These are phyloP conservation scores for Lasioglossum calceatum DNA, from an alignment of 2,888 invertebrate species.

Conservation along the genomic window DNA sequence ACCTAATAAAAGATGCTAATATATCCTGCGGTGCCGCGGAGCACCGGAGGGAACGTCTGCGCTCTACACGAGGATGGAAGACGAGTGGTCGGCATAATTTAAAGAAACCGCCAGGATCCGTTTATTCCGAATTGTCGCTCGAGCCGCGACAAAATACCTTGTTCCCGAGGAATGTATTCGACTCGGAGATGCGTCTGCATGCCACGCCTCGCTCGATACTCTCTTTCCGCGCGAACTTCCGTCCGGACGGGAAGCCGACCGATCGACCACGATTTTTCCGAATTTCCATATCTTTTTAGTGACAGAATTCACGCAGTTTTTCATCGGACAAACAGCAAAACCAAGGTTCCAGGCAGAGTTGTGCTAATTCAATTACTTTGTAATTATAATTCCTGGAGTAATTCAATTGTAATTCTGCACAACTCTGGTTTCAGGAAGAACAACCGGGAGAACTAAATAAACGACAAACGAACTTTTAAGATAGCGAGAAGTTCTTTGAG, in stretches of 20 bases:
- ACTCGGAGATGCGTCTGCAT: background rate
- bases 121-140: conserved; percentile 11
- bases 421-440: too few species aligned
- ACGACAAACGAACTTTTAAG: too few species aligned
- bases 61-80: conserved; percentile 29
- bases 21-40: conserved; percentile 63
- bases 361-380: too few species aligned
- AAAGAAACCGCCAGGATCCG: conserved; percentile 8
- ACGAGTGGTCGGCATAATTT: conserved; percentile 7
- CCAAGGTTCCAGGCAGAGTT: too few species aligned
- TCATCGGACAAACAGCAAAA: too few species aligned
- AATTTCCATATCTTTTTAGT: background rate
- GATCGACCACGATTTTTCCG: background rate
- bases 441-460: too few species aligned
- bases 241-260: background rate
- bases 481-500: too few species aligned
- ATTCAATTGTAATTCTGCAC: too few species aligned
- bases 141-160: conserved; percentile 14
- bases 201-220: background rate
- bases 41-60: background rate
- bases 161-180: conserved; percentile 2
- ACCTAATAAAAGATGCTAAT: conserved; percentile 80
- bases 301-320: too few species aligned
- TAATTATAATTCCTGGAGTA: too few species aligned
- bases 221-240: background rate